Base-by-base conservation (phyloP, 2,113 vertebrate species). In the Synodontis membranacea region DNA sequence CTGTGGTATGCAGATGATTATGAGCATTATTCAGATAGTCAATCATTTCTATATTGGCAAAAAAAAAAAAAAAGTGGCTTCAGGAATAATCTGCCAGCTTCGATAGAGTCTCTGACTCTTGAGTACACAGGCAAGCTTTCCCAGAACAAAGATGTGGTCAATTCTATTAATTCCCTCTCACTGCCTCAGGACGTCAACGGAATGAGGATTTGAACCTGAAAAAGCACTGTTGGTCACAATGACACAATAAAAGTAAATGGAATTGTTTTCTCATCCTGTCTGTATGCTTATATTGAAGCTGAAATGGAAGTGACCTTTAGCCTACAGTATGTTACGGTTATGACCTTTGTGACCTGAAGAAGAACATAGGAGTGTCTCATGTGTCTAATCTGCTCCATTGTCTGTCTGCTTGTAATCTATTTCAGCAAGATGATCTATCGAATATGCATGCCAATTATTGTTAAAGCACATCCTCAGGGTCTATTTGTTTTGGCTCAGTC, bases 301-400 rank as follows among this genome's bases (percentile, higher is more conserved):
- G 83, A 70, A 83, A 89, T 62, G 79, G 80, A 89, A 86, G 39
- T 82, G 46, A 82, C 31, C 62, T 84, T 68, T 83, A 70, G 79
- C 81, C 79, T 74, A n/a, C 19, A 68, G 39, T 68, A 46, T 56
- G 39, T 64, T 50, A 17, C 79, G 39, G 34, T 15, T 17, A 10
- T 80, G 86, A 86, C 84, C 80, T 60, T 48, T 66, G 70, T 88
- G 80, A 86, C 86, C 80, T 85, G 31, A 66, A 72, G 19, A 9
- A 6, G 39, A 56, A 31, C 60, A 23, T 66, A 50, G 70, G 70
- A 82, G 86, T n/a, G n/a, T n/a, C n/a, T n/a, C n/a, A 34, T 58
- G 46, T 48, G 75, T 28, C 79, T 89, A 66, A 86, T 86, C 74
- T 86, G 28, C 0, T 80, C 64, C 83, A 48, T 64, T 80, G 78